Conservation (phyloP, 1,140 invertebrate species). For the Bombus balteatus region DNA sequence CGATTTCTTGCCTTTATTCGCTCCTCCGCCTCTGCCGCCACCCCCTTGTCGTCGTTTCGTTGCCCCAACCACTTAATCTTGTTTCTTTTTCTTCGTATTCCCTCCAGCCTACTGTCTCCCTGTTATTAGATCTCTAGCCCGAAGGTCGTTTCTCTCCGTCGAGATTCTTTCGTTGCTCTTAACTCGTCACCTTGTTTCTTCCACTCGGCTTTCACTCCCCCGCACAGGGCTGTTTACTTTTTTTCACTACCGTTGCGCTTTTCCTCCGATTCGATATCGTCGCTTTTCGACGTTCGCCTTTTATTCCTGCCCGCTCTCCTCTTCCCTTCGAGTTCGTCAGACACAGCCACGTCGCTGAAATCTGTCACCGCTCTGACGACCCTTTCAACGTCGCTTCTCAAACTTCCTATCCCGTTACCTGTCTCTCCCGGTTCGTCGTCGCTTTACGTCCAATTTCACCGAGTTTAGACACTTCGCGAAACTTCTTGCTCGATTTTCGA, state of each 20-base stretch:
- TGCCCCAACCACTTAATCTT: conserved; percentile 16
- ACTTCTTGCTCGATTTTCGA: not conserved
- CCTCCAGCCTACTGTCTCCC: not conserved
- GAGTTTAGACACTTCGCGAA: not conserved
- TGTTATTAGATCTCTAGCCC: conserved; percentile 18
- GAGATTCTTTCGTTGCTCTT: not conserved
- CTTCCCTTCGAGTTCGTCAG: not conserved
- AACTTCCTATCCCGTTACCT: not conserved
- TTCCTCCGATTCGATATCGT: not conserved
- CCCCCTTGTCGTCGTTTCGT: not conserved
- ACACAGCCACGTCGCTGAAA: not conserved
- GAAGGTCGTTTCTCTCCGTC: not conserved
- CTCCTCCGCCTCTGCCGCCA: too few species aligned
- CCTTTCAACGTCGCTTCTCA: not conserved
- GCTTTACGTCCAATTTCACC: not conserved
- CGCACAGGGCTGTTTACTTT: not conserved
- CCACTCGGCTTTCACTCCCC: too few species aligned
- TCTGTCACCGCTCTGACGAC: not conserved
- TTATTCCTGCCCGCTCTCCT: too few species aligned
- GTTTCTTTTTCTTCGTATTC: conserved; percentile 26
- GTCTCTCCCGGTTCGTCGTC: too few species aligned
- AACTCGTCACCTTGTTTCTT: not conserved
- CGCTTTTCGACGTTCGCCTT: not conserved
- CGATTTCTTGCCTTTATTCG: not conserved
- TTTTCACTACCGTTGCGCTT: not conserved